These are phyloP conservation scores for Dasyprocta punctata DNA, from an alignment of 2,113 vertebrate genomes.

Conservation along the genomic window DNA sequence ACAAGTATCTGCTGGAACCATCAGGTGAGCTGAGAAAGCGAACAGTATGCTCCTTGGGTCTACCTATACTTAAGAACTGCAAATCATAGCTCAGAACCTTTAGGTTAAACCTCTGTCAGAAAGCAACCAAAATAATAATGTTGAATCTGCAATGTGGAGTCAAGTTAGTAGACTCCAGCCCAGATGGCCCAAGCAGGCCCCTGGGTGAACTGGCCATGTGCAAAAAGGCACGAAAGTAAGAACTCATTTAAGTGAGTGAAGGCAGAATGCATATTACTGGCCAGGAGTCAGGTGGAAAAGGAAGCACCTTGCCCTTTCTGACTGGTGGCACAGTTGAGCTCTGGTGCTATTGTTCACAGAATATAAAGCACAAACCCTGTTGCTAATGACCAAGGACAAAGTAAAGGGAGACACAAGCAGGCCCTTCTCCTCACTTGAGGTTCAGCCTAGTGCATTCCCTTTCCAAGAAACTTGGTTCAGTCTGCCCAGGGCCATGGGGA, in stretches of 20 bases:
- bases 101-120: neutral
- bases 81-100: neutral
- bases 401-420: neutral
- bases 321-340: accelerated
- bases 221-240: neutral
- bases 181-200: accelerated
- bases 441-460: no score
- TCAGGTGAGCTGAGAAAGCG: neutral
- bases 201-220: accelerated
- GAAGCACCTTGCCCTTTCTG: accelerated
- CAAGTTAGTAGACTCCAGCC: accelerated
- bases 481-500: neutral
- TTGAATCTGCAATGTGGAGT: neutral
- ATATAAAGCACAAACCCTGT: accelerated
- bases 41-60: accelerated
- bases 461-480: accelerated
- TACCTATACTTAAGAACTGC: accelerated
- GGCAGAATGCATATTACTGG: accelerated
- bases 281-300: neutral
- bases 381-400: neutral
- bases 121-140: no score
- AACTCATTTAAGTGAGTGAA: accelerated
- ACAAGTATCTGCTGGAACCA: neutral
- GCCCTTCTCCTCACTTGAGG: accelerated
- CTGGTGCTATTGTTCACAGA: neutral